phyloP scores from a whole-genome alignment of 2,888 invertebrate genomes.

The Cerastis leucographa region DNA sequence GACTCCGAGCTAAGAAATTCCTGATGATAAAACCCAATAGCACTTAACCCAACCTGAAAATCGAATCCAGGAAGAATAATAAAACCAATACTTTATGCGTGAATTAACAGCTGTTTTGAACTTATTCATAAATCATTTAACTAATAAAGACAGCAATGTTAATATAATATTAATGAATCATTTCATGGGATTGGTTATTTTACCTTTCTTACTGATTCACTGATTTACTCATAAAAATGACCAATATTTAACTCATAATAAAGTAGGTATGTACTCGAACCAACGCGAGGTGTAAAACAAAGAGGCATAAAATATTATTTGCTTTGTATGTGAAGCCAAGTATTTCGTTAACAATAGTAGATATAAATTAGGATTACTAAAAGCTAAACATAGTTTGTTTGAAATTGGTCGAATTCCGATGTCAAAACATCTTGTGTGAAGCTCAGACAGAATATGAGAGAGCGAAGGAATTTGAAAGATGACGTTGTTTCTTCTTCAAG shows the following conservation, averaged over 20 bases:
- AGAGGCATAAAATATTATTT: constrained; percentile 11
- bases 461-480: not conserved
- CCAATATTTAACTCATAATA: not conserved
- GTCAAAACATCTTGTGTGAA: constrained; percentile 3
- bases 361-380: constrained; percentile 25
- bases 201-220: not conserved
- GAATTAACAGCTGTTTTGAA: not conserved
- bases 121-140: not conserved
- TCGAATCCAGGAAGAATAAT: not conserved
- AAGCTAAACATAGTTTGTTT: not conserved
- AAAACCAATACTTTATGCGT: not conserved
- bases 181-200: not conserved
- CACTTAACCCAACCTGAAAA: not conserved
- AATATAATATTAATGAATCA: constrained; percentile 1
- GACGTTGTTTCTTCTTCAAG: no score
- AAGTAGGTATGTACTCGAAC: not conserved
- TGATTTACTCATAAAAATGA: not conserved
- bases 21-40: not conserved
- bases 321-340: constrained; percentile 14
- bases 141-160: not conserved
- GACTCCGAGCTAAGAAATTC: not conserved
- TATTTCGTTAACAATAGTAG: constrained; percentile 14
- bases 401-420: not conserved
- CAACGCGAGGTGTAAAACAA: constrained; percentile 1
- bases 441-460: not conserved